Base-by-base conservation (phyloP, 2,797 vertebrate genomes). In the Enteromius fasciolatus region DNA sequence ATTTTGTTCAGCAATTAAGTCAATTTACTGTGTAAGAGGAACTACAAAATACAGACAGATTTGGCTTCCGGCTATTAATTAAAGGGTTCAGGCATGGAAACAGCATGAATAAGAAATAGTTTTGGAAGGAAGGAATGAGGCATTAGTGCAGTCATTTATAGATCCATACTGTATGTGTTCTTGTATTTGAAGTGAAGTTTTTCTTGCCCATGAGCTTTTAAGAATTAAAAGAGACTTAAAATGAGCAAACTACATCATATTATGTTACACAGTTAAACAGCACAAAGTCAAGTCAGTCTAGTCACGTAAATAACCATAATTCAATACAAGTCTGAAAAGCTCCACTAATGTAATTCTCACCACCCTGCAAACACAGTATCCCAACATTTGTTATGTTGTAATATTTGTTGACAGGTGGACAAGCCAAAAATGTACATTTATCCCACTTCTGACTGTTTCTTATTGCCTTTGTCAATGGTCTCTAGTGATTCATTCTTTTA, bases 391-490 rank as follows among this genome's bases (percentile, higher is more conserved):
- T 95, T 93, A 92, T n/a, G n/a, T n/a, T n/a, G n/a, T n/a, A n/a
- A n/a, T n/a, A n/a, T n/a, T n/a, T n/a, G n/a, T n/a, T 92, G 93
- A 94, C 93, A 94, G 92, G 93, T 93, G 93, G 94, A 92, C 93
- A 92, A 91, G 93, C 92, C 48, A 93, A 94, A 94, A 93, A 92
- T 93, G 93, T 94, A 93, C 94, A 94, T 82, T 94, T 93, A 94
- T 95, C 94, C 93, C 93, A 94, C 94, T 94, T 94, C 94, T 94
- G 92, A 93, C 93, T 93, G 9, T 79, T 95, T 94, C 93, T 93
- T 92, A 95, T 93, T 93, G 93, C 93, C 93, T 94, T 94, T 94
- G 94, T 94, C 94, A 95, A 94, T n/a, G n/a, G n/a, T 94, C 74
- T 63, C 69, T 74, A n/a, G 4, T 66, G 76, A 79, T 73, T 84